phyloP scores from a whole-genome alignment of 2,888 invertebrate genomes.

The Drepanosiphum platanoidis region DNA sequence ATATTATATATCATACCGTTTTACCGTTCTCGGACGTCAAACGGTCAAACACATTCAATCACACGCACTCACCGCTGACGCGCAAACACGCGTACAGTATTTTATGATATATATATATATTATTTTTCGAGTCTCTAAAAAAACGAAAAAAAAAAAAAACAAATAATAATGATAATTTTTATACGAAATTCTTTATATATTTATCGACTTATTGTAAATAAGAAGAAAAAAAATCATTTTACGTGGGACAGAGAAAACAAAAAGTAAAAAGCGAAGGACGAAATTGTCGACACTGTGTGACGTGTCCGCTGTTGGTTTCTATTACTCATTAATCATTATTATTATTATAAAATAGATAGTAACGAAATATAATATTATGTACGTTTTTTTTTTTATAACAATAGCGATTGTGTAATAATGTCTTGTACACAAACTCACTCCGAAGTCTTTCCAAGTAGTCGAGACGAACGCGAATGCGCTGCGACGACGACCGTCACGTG shows the following conservation, averaged over 20 bases:
- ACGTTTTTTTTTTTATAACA: constrained; percentile 3
- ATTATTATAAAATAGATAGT: neutral
- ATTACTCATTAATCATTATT: neutral
- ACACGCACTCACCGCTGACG: neutral
- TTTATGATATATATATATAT: constrained; percentile 3
- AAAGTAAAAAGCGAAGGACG: no score
- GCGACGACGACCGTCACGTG: no score
- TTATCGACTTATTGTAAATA: neutral
- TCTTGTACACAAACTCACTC: constrained; percentile 43
- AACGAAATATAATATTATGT: neutral
- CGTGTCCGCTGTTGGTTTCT: constrained; percentile 2
- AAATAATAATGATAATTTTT: no score
- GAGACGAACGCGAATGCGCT: constrained; percentile 14
- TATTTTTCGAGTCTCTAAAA: neutral
- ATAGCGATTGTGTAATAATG: neutral
- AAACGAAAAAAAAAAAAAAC: no score
- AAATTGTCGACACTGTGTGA: no score
- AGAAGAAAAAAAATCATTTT: no score
- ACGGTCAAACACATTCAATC: neutral
- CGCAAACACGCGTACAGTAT: neutral
- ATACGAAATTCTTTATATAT: constrained; percentile 39
- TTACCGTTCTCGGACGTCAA: neutral
- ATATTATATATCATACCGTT: constrained; percentile 6
- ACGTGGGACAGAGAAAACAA: no score
- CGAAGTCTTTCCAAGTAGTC: constrained; percentile 58